A percentile compares a stretch with the other conserved stretches of the same genome.
Evolutionary conservation across 2,888 invertebrate genomes (phyloP).

Genomic region (Xestia sexstrigata): DNA sequence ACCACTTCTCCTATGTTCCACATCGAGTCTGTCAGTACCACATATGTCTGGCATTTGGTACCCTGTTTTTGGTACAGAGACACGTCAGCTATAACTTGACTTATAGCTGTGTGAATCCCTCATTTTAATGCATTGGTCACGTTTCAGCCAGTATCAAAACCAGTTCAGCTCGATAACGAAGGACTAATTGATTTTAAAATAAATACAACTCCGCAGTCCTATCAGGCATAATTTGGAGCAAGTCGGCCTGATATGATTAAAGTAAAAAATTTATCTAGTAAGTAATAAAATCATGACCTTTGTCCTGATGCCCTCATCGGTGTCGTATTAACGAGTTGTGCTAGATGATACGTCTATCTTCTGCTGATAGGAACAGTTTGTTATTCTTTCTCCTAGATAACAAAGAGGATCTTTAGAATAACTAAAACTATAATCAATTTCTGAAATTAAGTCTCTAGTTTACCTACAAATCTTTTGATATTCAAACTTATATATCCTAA

Average conservation of each 20-base stretch:
- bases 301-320: constrained; percentile 20
- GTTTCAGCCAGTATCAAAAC: constrained; percentile 20
- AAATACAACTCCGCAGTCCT: constrained; percentile 24
- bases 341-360: constrained; percentile 14
- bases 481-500: constrained; percentile 7
- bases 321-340: constrained; percentile 27
- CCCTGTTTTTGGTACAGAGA: not conserved
- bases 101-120: constrained; percentile 10
- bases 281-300: constrained; percentile 41
- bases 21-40: not conserved
- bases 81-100: not conserved
- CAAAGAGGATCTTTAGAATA: constrained; percentile 21
- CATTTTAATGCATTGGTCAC: constrained; percentile 33
- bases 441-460: constrained; percentile 1
- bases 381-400: constrained; percentile 44
- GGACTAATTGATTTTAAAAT: constrained; percentile 35
- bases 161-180: constrained; percentile 36
- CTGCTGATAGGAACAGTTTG: constrained; percentile 36
- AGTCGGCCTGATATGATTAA: constrained; percentile 12
- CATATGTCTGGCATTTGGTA: not conserved
- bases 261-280: constrained; percentile 21
- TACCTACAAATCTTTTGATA: not conserved
- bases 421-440: constrained; percentile 5
- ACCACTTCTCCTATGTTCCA: not conserved
- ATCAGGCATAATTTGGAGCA: constrained; percentile 41